These are phyloP conservation scores for Drosophila orosa DNA, from an alignment of 1,140 invertebrate genomes.

Conservation along the genomic window DNA sequence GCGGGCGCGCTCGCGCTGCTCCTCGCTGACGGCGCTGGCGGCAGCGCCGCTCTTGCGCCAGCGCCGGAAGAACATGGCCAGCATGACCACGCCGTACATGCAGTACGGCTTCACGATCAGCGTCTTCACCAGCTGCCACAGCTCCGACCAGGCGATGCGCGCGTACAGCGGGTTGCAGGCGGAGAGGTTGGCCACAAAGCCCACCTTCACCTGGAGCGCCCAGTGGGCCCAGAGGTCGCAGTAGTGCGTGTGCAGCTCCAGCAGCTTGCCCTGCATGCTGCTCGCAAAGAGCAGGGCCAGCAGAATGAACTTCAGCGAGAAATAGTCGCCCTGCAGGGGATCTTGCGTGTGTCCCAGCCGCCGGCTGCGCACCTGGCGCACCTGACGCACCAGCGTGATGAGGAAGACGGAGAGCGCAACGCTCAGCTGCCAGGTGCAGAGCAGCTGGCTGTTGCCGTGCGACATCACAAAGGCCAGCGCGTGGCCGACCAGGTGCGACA, in stretches of 20 bases:
- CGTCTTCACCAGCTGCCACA: constrained; percentile 77
- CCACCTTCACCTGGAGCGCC: constrained; percentile 72
- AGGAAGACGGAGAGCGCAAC: constrained; percentile 63
- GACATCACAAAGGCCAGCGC: constrained; percentile 71
- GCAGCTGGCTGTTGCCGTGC: constrained; percentile 69
- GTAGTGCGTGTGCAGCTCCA: constrained; percentile 62
- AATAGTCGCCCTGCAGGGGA: constrained; percentile 50
- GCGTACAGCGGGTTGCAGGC: constrained; percentile 74
- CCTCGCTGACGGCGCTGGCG: constrained; percentile 41
- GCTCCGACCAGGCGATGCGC: constrained; percentile 63
- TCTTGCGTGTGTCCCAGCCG: constrained; percentile 32
- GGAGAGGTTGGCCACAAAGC: constrained; percentile 69
- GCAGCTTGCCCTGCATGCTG: constrained; percentile 66
- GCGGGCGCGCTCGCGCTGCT: constrained; percentile 73
- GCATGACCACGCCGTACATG: constrained; percentile 81
- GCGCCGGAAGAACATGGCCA: constrained; percentile 81
- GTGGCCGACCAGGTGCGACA: constrained; percentile 73
- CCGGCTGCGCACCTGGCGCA: constrained; percentile 47
- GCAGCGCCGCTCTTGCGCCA: constrained; percentile 72
- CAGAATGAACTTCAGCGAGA: constrained; percentile 69
- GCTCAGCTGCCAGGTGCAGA: constrained; percentile 73
- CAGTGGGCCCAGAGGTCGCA: constrained; percentile 70
- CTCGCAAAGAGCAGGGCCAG: constrained; percentile 63
- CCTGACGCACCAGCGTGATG: constrained; percentile 54
- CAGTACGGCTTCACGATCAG: constrained; percentile 80